Conservation (phyloP, 1,140 invertebrate species). For the Capitella teleta region DNA sequence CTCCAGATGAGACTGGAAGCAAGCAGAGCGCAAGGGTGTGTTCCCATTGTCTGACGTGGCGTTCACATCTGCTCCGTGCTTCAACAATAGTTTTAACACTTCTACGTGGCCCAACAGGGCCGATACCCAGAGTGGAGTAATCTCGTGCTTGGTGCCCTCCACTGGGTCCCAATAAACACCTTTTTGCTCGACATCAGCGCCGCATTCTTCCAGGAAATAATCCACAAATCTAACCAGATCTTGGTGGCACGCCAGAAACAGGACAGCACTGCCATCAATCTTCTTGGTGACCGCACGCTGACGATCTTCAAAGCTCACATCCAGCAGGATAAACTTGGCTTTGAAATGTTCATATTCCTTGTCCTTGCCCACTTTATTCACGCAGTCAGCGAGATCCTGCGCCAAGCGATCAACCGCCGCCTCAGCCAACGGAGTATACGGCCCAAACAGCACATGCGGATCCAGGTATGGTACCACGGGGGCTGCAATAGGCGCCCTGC, state of each 20-base stretch:
- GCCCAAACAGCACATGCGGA: no score
- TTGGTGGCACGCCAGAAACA: slow-evolving; percentile 74
- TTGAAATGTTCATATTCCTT: neutral
- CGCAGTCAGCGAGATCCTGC: neutral
- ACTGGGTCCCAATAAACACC: slow-evolving; percentile 50
- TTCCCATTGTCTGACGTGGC: slow-evolving; percentile 77
- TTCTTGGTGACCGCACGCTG: neutral
- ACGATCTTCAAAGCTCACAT: neutral
- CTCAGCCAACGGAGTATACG: no score
- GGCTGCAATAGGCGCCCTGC: no score
- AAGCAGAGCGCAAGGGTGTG: slow-evolving; percentile 76
- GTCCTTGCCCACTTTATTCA: neutral
- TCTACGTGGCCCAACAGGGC: slow-evolving; percentile 71
- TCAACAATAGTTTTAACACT: slow-evolving; percentile 65
- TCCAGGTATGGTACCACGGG: no score
- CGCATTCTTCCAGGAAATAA: slow-evolving; percentile 69
- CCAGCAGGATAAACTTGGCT: slow-evolving; percentile 1
- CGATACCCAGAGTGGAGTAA: slow-evolving; percentile 85
- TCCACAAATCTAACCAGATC: slow-evolving; percentile 79
- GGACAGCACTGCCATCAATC: slow-evolving; percentile 64
- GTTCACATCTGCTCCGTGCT: slow-evolving; percentile 70
- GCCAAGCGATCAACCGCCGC: no score
- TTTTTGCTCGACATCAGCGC: slow-evolving; percentile 71
- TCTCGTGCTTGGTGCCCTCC: slow-evolving; percentile 59
- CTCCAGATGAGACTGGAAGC: slow-evolving; percentile 83